These are phyloP conservation scores for Lathronympha strigana DNA, from an alignment of 2,888 invertebrate genomes.

Conservation along the genomic window DNA sequence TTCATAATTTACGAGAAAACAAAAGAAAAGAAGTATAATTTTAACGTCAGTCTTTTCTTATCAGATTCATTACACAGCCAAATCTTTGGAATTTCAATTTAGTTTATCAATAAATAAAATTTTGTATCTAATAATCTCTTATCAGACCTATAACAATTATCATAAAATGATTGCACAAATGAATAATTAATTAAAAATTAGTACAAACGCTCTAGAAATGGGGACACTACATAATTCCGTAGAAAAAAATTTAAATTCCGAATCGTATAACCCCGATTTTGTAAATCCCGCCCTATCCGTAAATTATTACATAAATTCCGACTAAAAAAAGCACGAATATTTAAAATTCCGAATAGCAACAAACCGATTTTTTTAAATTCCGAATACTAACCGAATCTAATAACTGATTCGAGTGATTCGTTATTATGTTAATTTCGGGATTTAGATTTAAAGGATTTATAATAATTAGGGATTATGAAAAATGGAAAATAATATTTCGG, in stretches of 20 bases:
- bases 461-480: no score
- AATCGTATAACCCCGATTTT: no score
- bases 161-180: conserved; percentile 26
- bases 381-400: no score
- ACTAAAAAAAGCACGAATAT: no score
- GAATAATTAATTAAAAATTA: neutral
- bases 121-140: conserved; percentile 37
- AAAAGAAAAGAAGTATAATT: conserved; percentile 59
- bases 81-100: conserved; percentile 69
- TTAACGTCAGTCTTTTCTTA: conserved; percentile 45
- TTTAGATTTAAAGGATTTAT: no score
- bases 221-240: conserved; percentile 7
- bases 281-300: no score
- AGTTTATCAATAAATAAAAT: conserved; percentile 41
- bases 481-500: no score
- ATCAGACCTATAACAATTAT: conserved; percentile 20
- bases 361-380: no score
- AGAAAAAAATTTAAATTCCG: conserved; percentile 17
- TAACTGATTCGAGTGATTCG: no score
- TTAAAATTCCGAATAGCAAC: no score
- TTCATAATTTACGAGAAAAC: conserved; percentile 56
- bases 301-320: no score
- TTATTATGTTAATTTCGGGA: no score
- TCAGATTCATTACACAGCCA: conserved; percentile 68
- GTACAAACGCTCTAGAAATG: neutral